Base-by-base conservation (phyloP, 2,888 invertebrate species). In the Melanchra persicariae region DNA sequence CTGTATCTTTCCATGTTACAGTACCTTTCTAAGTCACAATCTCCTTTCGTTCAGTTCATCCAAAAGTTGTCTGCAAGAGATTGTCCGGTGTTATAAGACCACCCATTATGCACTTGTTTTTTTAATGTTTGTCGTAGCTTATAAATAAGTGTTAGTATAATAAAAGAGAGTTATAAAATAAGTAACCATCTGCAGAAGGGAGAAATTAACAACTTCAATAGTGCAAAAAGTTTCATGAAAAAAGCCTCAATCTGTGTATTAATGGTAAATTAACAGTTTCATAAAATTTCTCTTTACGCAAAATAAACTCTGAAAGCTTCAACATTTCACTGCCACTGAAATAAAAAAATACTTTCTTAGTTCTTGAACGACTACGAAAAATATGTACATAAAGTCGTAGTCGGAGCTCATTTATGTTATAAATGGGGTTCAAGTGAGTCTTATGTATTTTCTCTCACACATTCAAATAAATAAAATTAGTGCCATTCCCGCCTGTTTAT, bases 381-480 rank as follows among this genome's bases (percentile, higher is more conserved):
- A 70, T 63, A 70, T 60, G 59, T 62, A 81, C 60, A 57, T 62
- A 60, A 76, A 79, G 60, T 67, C 59, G 69, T 61, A 69, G 65
- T 59, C 26, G 51, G 51, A 19, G 62, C 70, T 81, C 67, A 65
- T 68, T 70, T 62, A 54, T 47, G 57, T 70, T 59, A 77, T 70
- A 70, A 77, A 79, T 77, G 64, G 57, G 54, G 59, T 77, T 81
- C 66, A 63, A 81, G 77, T 59, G 54, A 43, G 52, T 19, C 69
- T 54, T 73, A 55, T 60, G 54, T 80, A 49, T 58, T 69, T 66
- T 66, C 59, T 58, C 69, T 59, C 55, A 78, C 51, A 70, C 54
- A 76, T 81, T 76, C 70, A 76, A 76, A 70, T 76, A 77, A 76
- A 81, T 59, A 75, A 75, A 54, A 67, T 70, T 51, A 70, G 71